Conservation (phyloP, 1,140 invertebrate species). For the Apis laboriosa region DNA sequence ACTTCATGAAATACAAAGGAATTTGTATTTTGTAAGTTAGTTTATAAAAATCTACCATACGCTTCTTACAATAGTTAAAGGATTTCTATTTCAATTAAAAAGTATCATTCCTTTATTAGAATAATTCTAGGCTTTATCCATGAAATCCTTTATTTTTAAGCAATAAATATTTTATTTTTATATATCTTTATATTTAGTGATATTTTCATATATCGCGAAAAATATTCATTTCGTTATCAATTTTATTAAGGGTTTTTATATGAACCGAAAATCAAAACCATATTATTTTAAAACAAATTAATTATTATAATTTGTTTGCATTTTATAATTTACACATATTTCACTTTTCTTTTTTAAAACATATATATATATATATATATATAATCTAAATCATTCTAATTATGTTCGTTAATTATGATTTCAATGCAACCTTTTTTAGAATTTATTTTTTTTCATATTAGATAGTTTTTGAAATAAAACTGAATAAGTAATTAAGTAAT, state of each 20-base stretch:
- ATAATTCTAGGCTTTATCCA: constrained; percentile 41
- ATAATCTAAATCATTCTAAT: neutral
- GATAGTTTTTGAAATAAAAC: neutral
- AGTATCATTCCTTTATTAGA: constrained; percentile 1
- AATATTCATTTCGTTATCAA: constrained; percentile 21
- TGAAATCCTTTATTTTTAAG: constrained; percentile 17
- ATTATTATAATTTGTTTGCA: constrained; percentile 7
- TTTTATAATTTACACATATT: neutral
- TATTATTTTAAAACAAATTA: neutral
- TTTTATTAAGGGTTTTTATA: neutral
- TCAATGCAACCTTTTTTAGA: constrained; percentile 19
- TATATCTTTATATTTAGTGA: neutral
- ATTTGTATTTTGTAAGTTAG: neutral
- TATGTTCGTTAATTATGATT: constrained; percentile 9
- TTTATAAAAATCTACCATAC: constrained; percentile 21
- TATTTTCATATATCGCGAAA: constrained; percentile 13
- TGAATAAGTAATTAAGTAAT: neutral
- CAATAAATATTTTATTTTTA: constrained; percentile 35
- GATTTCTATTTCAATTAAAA: constrained; percentile 15
- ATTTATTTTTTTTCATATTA: neutral
- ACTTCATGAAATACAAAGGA: constrained; percentile 5
- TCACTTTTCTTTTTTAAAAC: neutral
- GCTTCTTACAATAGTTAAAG: constrained; percentile 6
- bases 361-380: neutral
- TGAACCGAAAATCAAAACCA: constrained; percentile 39